Conservation (phyloP, 2,888 invertebrate species). For the Drosophila mettleri region DNA sequence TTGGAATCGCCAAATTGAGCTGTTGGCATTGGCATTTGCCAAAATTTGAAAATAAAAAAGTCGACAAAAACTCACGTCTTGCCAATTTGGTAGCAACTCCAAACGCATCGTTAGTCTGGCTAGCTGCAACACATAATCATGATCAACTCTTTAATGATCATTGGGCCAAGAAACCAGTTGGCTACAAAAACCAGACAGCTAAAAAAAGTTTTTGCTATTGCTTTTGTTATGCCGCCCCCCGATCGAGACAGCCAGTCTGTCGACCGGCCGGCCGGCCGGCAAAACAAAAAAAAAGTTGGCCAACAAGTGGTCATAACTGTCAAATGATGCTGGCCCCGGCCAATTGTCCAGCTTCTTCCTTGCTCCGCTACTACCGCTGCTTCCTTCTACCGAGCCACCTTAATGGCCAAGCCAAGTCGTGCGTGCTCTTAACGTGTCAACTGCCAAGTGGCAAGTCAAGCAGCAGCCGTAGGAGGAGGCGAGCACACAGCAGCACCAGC, state of each 20-base stretch:
- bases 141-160: slow-evolving; percentile 24
- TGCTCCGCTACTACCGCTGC: neutral
- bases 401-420: slow-evolving; percentile 62
- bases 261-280: slow-evolving; percentile 61
- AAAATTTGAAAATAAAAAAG: slow-evolving; percentile 25
- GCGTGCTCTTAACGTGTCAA: slow-evolving; percentile 82
- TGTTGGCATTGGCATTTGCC: slow-evolving; percentile 49
- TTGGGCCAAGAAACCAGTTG: slow-evolving; percentile 63
- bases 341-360: slow-evolving; percentile 9
- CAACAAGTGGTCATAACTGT: slow-evolving; percentile 79
- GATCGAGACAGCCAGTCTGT: slow-evolving; percentile 14
- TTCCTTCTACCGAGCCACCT: slow-evolving; percentile 31
- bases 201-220: slow-evolving; percentile 36
- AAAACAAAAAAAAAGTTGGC: slow-evolving; percentile 25
- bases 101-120: slow-evolving; percentile 48
- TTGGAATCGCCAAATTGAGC: slow-evolving; percentile 47
- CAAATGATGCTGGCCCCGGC: slow-evolving; percentile 57
- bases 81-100: slow-evolving; percentile 50
- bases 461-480: slow-evolving; percentile 5
- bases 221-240: slow-evolving; percentile 37
- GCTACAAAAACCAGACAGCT: slow-evolving; percentile 36
- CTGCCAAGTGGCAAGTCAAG: slow-evolving; percentile 50
- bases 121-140: slow-evolving; percentile 32
- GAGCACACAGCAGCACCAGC: slow-evolving; percentile 8
- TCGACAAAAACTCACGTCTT: neutral